Percentiles rank a stretch among this genome's conserved stretches.
These are phyloP conservation scores for Lottia scabra DNA, from an alignment of 2,888 invertebrate species.

Conservation along the genomic window DNA sequence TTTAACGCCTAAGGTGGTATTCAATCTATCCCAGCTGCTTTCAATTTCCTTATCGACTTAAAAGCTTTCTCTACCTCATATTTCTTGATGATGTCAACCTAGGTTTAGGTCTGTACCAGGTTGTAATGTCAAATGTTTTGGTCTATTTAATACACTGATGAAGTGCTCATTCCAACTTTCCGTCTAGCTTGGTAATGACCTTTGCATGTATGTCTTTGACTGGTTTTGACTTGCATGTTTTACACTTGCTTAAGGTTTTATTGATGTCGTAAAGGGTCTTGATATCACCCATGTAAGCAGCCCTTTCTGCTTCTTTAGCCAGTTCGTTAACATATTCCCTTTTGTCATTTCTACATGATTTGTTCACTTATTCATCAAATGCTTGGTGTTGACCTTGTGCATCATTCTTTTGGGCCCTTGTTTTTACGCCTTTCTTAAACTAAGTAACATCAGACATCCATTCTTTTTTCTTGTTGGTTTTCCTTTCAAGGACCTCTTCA, in stretches of 20 bases:
- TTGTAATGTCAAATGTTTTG: neutral
- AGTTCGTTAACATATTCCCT: no score
- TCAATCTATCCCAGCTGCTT: constrained; percentile 18
- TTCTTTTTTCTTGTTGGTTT: neutral
- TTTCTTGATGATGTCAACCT: constrained; percentile 8
- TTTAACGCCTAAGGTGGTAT: constrained; percentile 20
- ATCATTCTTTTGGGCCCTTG: neutral
- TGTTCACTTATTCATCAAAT: neutral
- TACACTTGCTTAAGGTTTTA: neutral
- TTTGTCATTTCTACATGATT: neutral
- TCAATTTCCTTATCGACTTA: constrained; percentile 10
- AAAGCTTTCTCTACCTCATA: constrained; percentile 11
- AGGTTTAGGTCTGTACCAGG: constrained; percentile 6
- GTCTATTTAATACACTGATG: no score
- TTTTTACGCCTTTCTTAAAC: neutral
- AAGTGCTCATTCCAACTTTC: no score
- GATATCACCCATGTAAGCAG: neutral
- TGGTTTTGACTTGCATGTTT: neutral
- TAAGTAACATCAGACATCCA: no score
- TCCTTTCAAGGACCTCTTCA: neutral
- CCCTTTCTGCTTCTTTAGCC: neutral
- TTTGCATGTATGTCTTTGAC: neutral
- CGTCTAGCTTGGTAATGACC: neutral
- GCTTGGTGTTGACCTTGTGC: neutral
- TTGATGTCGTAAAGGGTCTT: neutral